phyloP scores from a whole-genome alignment of 2,797 vertebrate species.

The Ciconia nigra region DNA sequence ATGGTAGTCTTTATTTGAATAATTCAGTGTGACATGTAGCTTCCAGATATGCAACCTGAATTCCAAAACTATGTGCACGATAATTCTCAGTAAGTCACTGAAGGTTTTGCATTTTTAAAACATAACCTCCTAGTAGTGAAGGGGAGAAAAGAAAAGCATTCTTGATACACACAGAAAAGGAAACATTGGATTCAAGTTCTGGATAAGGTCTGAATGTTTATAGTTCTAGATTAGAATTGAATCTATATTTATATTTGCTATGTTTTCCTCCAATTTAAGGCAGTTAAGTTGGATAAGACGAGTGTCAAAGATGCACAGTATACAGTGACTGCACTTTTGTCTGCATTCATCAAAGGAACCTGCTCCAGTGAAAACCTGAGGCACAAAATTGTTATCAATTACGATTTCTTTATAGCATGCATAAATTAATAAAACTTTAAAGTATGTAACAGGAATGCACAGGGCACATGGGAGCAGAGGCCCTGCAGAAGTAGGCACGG shows the following conservation, averaged over 20 bases:
- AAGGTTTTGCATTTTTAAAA: conserved; percentile 14
- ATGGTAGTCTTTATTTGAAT: neutral
- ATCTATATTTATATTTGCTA: neutral
- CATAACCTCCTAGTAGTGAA: neutral
- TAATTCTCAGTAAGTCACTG: neutral
- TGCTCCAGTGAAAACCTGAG: neutral
- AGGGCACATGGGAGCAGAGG: neutral
- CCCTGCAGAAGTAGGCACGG: fast-evolving
- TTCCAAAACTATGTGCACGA: neutral
- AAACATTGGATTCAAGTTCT: neutral
- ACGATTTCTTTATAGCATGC: neutral
- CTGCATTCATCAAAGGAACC: neutral
- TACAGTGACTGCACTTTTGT: neutral
- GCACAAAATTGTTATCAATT: neutral
- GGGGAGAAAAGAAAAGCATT: neutral
- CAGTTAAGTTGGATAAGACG: neutral
- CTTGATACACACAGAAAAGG: neutral
- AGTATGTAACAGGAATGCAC: neutral
- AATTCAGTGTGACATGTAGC: neutral
- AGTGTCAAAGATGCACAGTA: neutral
- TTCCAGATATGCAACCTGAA: neutral
- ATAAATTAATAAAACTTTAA: neutral
- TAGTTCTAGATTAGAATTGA: neutral
- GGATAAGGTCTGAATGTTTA: neutral
- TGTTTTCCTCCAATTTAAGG: neutral